Base-by-base conservation (phyloP, 2,888 invertebrate genomes). In the Scaptomyza parva region DNA sequence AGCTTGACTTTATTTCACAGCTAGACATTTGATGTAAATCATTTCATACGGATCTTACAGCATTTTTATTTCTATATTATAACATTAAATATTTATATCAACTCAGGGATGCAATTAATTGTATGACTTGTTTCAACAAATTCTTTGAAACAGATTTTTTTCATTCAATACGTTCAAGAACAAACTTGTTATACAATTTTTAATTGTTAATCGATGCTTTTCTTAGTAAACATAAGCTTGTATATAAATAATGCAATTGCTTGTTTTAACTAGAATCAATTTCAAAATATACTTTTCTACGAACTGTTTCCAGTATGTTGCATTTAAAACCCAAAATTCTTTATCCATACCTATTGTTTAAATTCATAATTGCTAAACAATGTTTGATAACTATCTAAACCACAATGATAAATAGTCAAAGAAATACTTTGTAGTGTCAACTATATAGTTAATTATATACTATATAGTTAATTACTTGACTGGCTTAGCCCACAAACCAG, bases 401-500 rank as follows among this genome's bases (percentile, higher is more conserved):
- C 8, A 28, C 17, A 24, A 6, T 12, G n/a, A 35, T 48, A 43
- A 48, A 48, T 41, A 26, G 33, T 60, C 14, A 26, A 24, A 14
- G 14, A 33, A 9, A 20, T 41, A 14, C 17, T 14, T 24, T 30
- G 45, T 14, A 2, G 2, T 17, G 18, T 28, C 7, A n/a, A 8
- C 22, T n/a, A 4, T 14, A 9, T n/a, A n/a, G n/a, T n/a, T n/a
- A n/a, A n/a, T n/a, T n/a, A 22, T 8, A 6, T 14, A 12, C 6
- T 5, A 26, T 44, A 12, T 26, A 55, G 2, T 45, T 43, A 41
- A 64, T 61, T 22, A 2, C 17, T 43, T n/a, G 33, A 1, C 1
- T 12, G 22, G 12, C 22, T 17, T 12, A 43, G 9, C 22, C 4
- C 14, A 5, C 22, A 53, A 61, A 40, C 39, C 9, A 20, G 17